Percentiles rank a stretch among this genome's conserved stretches.
Evolutionary conservation across 2,888 invertebrate species (phyloP).

Genomic region (Ennomos erosarius): DNA sequence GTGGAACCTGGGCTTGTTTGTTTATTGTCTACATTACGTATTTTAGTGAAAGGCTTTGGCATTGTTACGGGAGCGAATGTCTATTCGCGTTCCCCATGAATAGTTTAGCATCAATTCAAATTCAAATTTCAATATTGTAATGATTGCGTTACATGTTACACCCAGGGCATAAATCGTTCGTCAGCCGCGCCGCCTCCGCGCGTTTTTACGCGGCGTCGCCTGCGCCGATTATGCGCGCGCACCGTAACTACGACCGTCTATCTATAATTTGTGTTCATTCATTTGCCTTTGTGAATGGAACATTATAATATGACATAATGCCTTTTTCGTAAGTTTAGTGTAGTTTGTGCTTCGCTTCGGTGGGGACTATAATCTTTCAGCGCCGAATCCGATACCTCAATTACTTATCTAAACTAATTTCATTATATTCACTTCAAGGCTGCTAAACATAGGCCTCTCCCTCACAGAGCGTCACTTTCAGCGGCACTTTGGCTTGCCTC

Average conservation of each 20-base stretch:
- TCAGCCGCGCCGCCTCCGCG: slow-evolving; percentile 37
- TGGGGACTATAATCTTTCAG: slow-evolving; percentile 24
- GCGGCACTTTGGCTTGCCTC: no score
- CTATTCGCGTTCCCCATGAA: slow-evolving; percentile 24
- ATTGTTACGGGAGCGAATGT: slow-evolving; percentile 7
- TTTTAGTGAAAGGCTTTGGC: slow-evolving; percentile 1
- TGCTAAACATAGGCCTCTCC: no score
- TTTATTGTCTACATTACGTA: not conserved
- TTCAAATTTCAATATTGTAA: slow-evolving; percentile 28
- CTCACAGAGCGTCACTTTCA: no score
- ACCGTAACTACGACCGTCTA: slow-evolving; percentile 22
- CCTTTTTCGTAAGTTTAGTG: slow-evolving; percentile 31
- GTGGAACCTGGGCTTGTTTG: not conserved
- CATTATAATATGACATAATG: slow-evolving; percentile 43
- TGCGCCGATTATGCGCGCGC: slow-evolving; percentile 39
- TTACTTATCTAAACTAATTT: no score
- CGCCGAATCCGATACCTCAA: no score
- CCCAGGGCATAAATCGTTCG: slow-evolving; percentile 42
- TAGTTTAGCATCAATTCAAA: slow-evolving; percentile 31
- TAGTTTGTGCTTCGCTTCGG: slow-evolving; percentile 13
- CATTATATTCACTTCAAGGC: no score
- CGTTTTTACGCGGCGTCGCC: slow-evolving; percentile 37
- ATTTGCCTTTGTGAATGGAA: slow-evolving; percentile 46
- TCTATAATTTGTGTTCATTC: slow-evolving; percentile 51
- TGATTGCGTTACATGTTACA: slow-evolving; percentile 31